Conservation (phyloP, 2,797 vertebrate species). For the Avahi laniger region DNA sequence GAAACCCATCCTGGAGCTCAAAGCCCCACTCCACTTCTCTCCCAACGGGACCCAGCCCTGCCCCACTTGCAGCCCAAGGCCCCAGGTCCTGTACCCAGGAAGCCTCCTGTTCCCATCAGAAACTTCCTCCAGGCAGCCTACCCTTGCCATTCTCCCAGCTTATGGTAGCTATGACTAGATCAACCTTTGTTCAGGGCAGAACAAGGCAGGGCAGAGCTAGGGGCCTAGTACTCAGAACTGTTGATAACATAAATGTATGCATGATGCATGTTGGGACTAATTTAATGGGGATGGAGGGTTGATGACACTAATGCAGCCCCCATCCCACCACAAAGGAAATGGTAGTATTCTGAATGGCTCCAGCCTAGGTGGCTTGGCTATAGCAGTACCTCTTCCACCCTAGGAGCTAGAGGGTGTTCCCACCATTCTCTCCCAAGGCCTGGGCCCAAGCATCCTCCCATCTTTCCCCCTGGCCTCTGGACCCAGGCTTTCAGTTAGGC, state of each 20-base stretch:
- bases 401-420: conserved; percentile 52
- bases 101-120: conserved; percentile 6
- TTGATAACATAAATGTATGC: not conserved
- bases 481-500: conserved; percentile 72
- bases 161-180: not conserved
- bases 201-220: not conserved
- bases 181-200: conserved; percentile 22
- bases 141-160: not conserved
- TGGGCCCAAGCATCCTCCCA: not conserved
- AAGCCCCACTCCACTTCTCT: not conserved
- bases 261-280: not conserved
- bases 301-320: not conserved
- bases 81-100: not conserved
- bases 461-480: conserved; percentile 23
- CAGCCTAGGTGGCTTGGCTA: conserved; percentile 72
- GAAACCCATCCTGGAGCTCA: not conserved
- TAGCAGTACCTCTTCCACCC: conserved; percentile 69
- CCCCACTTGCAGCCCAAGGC: not conserved
- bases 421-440: not conserved
- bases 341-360: conserved; percentile 72
- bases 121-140: not conserved
- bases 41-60: not conserved
- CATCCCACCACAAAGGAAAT: conserved; percentile 64
- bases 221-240: not conserved
- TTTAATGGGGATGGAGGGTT: not conserved